Conservation (phyloP, 2,888 invertebrate genomes). For the Coelopa pilipes region DNA sequence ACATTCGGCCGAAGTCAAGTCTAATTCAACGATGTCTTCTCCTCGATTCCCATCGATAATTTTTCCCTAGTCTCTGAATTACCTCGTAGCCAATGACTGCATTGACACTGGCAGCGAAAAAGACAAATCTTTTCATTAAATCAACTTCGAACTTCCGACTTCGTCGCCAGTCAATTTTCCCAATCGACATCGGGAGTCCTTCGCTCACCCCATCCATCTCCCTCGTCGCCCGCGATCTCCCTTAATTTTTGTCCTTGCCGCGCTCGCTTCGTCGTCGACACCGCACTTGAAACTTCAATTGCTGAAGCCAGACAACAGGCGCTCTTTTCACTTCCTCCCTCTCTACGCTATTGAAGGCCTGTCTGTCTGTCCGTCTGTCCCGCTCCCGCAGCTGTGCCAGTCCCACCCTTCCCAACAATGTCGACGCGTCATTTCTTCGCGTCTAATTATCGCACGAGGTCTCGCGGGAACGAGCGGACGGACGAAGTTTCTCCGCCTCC, state of each 20-base stretch:
- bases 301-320: background rate
- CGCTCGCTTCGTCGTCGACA: background rate
- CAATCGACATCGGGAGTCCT: too few relatives aligned
- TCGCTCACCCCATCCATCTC: background rate
- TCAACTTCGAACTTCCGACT: background rate
- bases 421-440: slow-evolving; percentile 28
- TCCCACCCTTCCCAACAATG: slow-evolving; percentile 18
- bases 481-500: too few relatives aligned
- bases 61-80: too few relatives aligned
- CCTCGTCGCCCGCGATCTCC: background rate
- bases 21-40: too few relatives aligned
- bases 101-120: background rate
- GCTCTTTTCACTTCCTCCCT: background rate
- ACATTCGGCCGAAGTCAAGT: too few relatives aligned
- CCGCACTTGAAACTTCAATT: slow-evolving; percentile 24
- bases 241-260: background rate
- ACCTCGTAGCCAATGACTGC: too few relatives aligned
- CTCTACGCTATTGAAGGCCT: background rate
- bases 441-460: slow-evolving; percentile 8
- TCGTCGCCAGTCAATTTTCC: background rate
- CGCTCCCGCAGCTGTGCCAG: background rate
- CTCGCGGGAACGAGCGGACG: too few relatives aligned
- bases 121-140: background rate
- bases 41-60: too few relatives aligned
- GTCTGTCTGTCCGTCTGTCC: too few relatives aligned